Conservation (phyloP, 2,113 vertebrate genomes). For the Cebus imitator region DNA sequence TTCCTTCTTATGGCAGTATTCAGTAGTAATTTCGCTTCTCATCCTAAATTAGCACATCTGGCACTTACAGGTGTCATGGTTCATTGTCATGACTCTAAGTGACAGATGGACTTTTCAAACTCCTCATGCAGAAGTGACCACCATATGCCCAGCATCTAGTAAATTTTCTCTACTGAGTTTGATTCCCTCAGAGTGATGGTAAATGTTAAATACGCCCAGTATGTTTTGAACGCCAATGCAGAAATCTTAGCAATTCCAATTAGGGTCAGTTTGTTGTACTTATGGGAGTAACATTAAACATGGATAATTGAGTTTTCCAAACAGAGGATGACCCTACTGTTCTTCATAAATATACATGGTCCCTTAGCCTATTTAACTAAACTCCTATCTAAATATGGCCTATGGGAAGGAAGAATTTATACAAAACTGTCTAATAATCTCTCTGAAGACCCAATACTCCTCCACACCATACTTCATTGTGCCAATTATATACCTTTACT, state of each 20-base stretch:
- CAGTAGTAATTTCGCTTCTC: neutral
- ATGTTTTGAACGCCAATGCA: neutral
- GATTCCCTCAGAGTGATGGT: neutral
- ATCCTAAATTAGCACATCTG: neutral
- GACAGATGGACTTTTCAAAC: neutral
- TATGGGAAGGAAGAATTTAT: neutral
- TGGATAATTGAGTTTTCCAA: constrained; percentile 17
- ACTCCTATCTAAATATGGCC: neutral
- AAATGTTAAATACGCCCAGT: neutral
- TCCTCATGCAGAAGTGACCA: neutral
- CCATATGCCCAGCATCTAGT: neutral
- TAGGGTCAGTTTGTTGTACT: neutral
- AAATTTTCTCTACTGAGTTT: constrained; percentile 12
- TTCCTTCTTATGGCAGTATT: neutral
- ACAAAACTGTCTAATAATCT: neutral
- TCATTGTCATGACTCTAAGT: neutral
- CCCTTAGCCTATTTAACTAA: constrained; percentile 42
- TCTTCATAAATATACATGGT: constrained; percentile 14
- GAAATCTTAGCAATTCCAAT: constrained; percentile 32
- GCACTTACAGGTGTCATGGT: neutral
- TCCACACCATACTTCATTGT: neutral
- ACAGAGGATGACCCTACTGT: constrained; percentile 19
- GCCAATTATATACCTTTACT: neutral
- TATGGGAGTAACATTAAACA: neutral
- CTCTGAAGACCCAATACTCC: neutral